phyloP scores from a whole-genome alignment of 2,888 invertebrate genomes.

The Rapana venosa region DNA sequence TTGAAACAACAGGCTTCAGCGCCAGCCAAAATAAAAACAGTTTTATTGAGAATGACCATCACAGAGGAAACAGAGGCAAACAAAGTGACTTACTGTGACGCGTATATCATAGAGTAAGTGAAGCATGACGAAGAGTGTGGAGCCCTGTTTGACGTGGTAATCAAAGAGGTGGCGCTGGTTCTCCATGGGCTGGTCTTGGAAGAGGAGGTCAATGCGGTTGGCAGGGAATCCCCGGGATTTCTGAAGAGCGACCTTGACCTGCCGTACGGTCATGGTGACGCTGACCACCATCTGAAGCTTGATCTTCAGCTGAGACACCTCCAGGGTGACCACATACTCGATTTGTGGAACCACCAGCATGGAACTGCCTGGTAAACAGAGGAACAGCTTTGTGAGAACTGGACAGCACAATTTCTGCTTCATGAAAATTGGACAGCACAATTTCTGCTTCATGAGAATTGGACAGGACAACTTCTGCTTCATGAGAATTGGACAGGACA shows the following conservation, averaged over 20 bases:
- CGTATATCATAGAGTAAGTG: conserved; percentile 63
- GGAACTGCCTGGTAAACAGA: conserved; percentile 59
- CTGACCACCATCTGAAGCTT: conserved; percentile 64
- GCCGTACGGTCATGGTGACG: conserved; percentile 61
- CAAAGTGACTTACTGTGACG: conserved; percentile 44
- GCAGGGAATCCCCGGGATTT: conserved; percentile 64
- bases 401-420: no score
- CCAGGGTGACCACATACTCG: conserved; percentile 58
- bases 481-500: no score
- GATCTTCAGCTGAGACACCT: conserved; percentile 63
- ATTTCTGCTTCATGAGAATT: no score
- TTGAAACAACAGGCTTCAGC: no score
- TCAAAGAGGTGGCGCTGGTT: conserved; percentile 64
- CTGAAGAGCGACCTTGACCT: conserved; percentile 64
- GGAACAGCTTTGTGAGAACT: no score
- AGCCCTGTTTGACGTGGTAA: conserved; percentile 58
- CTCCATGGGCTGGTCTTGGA: conserved; percentile 62
- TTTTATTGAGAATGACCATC: not conserved
- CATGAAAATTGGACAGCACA: no score
- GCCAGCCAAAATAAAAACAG: no score
- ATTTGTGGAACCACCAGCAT: conserved; percentile 64
- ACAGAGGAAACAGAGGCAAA: not conserved
- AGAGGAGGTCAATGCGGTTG: conserved; percentile 66
- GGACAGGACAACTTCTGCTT: no score
- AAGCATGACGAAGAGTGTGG: conserved; percentile 63